Evolutionary conservation across 2,888 invertebrate species (phyloP).

Genomic region (Cerastis leucographa): DNA sequence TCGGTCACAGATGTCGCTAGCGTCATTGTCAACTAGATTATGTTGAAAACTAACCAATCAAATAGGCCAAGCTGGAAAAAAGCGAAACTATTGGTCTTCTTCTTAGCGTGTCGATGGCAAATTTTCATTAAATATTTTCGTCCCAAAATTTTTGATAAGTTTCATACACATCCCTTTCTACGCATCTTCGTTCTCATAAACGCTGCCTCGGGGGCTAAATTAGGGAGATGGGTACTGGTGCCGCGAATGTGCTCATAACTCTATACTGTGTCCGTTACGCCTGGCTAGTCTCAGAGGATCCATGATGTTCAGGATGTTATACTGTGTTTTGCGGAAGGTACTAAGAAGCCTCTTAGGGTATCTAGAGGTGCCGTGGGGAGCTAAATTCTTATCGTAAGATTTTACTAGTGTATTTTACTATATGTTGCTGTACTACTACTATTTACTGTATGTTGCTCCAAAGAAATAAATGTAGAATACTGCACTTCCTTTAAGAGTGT

Average conservation of each 20-base stretch:
- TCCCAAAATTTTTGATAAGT: no score
- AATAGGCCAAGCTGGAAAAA: neutral
- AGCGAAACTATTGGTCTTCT: neutral
- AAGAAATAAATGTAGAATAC: neutral
- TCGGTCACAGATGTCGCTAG: neutral
- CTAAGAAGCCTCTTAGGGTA: neutral
- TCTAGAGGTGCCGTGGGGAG: slow-evolving; percentile 3
- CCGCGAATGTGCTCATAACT: slow-evolving; percentile 37
- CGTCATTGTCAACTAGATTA: neutral
- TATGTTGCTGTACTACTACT: no score
- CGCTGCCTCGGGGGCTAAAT: slow-evolving; percentile 29
- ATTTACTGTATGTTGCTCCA: no score
- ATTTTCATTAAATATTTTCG: no score
- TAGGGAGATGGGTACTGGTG: slow-evolving; percentile 11
- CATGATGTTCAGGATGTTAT: no score
- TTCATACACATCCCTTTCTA: neutral
- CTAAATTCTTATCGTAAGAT: neutral
- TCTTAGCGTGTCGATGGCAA: no score
- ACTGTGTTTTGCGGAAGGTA: slow-evolving; percentile 14
- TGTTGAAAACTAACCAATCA: neutral
- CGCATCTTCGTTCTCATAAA: neutral
- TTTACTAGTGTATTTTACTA: neutral
- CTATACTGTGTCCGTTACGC: slow-evolving; percentile 23
- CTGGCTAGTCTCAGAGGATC: slow-evolving; percentile 22
- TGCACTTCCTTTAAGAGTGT: neutral